Evolutionary conservation across 2,113 vertebrate species (phyloP).

Genomic region (Antechinus flavipes): DNA sequence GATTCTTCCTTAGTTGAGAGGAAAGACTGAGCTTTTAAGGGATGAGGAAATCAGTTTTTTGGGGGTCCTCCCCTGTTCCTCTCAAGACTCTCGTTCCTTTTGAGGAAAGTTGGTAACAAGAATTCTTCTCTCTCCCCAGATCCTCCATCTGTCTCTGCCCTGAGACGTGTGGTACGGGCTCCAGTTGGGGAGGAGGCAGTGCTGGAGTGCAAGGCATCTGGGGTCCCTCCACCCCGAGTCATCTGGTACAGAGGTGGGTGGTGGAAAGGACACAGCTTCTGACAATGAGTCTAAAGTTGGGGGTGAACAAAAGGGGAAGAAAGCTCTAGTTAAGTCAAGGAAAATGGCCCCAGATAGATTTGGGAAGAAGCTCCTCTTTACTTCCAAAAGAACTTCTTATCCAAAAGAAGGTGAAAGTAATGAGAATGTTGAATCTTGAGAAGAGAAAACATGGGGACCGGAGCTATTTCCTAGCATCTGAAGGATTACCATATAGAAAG

Average conservation of each 20-base stretch:
- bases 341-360: background rate
- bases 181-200: conserved; percentile 87
- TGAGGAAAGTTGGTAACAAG: background rate
- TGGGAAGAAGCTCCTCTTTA: background rate
- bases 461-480: background rate
- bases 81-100: background rate
- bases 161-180: conserved; percentile 81
- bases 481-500: background rate
- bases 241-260: conserved; percentile 92
- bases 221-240: conserved; percentile 88
- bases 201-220: conserved; percentile 86
- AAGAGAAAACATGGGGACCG: background rate
- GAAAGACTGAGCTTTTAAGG: background rate
- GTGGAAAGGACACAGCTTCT: background rate
- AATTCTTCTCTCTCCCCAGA: conserved; percentile 81
- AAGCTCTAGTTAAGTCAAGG: background rate
- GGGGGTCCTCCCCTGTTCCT: background rate
- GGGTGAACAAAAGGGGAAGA: background rate
- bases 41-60: background rate
- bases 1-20: background rate
- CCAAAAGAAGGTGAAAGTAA: background rate
- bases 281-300: background rate
- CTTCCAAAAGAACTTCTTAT: background rate
- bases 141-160: conserved; percentile 82
- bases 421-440: background rate